Evolutionary conservation across 2,888 invertebrate species (phyloP).

Genomic region (Sclerodermus sp.): DNA sequence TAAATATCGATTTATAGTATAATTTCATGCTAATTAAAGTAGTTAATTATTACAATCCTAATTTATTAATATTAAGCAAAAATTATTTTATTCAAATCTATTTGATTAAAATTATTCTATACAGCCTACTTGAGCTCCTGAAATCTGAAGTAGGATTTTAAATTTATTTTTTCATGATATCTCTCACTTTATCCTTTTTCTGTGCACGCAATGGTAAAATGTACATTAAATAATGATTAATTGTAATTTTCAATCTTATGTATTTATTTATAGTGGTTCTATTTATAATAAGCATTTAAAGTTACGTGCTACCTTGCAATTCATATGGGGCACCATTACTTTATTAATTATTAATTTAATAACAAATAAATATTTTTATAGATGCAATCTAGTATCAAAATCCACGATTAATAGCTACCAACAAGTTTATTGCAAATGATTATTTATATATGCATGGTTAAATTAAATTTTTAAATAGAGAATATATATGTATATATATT

Average conservation of each 20-base stretch:
- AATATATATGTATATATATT: neutral
- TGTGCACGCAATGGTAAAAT: conserved; percentile 2
- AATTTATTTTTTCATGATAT: conserved; percentile 10
- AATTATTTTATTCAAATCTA: no score
- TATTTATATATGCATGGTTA: neutral
- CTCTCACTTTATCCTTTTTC: conserved; percentile 1
- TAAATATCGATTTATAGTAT: no score
- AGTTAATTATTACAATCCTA: no score
- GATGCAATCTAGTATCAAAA: conserved; percentile 3
- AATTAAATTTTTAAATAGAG: neutral
- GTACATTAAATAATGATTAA: conserved; percentile 8
- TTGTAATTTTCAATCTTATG: conserved; percentile 14
- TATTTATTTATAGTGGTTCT: conserved; percentile 19
- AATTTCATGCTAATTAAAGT: no score
- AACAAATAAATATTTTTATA: conserved; percentile 9
- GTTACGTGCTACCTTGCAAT: conserved; percentile 26
- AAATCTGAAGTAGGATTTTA: conserved; percentile 18
- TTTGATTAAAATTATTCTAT: no score
- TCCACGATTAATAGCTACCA: conserved; percentile 4
- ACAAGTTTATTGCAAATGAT: neutral
- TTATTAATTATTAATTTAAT: conserved; percentile 19
- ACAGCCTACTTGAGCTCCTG: conserved; percentile 25
- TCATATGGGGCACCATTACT: conserved; percentile 14
- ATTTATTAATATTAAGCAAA: no score
- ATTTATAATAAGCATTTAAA: conserved; percentile 17